Conservation (phyloP, 2,797 vertebrate species). For the Natrix natrix region DNA sequence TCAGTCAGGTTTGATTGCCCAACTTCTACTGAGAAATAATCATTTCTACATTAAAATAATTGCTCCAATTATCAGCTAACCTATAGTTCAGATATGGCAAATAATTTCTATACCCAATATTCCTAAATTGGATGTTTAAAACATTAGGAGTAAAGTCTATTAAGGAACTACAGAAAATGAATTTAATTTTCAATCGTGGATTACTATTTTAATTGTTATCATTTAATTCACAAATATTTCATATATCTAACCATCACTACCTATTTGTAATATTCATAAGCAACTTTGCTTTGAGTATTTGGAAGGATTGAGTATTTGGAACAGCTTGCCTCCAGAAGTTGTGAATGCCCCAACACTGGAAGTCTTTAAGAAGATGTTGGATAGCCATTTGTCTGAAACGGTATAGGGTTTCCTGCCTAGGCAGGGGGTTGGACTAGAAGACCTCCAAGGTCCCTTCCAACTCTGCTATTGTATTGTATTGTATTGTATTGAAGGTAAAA, state of each 20-base stretch:
- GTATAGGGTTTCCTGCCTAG: too few relatives aligned
- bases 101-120: slow-evolving; percentile 4
- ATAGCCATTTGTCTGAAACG: too few relatives aligned
- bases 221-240: slow-evolving; percentile 1
- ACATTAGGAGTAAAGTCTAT: not conserved
- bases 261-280: not conserved
- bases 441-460: too few relatives aligned
- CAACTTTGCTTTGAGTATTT: not conserved
- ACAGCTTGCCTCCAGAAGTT: too few relatives aligned
- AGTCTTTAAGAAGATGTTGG: too few relatives aligned
- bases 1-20: not conserved
- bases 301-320: not conserved
- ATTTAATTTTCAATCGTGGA: not conserved
- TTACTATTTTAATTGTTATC: not conserved
- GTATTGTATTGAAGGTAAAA: not conserved
- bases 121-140: not conserved
- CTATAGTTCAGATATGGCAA: slow-evolving; percentile 12
- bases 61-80: not conserved
- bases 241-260: not conserved
- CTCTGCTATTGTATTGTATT: too few relatives aligned
- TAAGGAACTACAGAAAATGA: not conserved
- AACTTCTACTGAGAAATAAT: slow-evolving; percentile 10
- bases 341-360: too few relatives aligned
- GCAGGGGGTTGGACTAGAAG: too few relatives aligned
- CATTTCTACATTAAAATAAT: not conserved